Base-by-base conservation (phyloP, 2,888 invertebrate species). In the Catotricha subobsoleta region DNA sequence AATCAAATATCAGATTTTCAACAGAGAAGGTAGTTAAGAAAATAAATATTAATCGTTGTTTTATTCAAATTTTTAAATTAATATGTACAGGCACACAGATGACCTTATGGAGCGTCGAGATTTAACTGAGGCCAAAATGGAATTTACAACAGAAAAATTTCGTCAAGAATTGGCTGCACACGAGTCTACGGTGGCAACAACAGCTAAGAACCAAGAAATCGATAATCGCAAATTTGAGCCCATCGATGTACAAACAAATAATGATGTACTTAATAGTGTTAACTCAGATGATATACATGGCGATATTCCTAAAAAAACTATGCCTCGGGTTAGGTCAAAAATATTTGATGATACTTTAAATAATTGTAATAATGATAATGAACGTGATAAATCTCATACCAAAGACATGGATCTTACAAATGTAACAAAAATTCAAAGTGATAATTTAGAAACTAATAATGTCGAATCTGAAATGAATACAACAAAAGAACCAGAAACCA, bases 1-100 rank as follows among this genome's bases (percentile, higher is more conserved):
- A 78, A 77, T 52, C 73, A 79, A 60, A 68, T 74, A 25, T 79
- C 76, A 25, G 78, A 79, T 54, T 64, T 54, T 51, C 58, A 54
- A 44, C 50, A 56, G 35, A 54, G 63, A 57, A 59, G 62, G 63
- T 62, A 57, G 38, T 28, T 28, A 3, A 38, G 3, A n/a, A 19
- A 16, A 10, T 36, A 8, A 15, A 15, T 36, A 25, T 25, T 36
- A 5, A 15, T 10, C 12, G 7, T 21, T 15, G 23, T 36, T 36
- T 36, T 28, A 23, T 16, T 36, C 15, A 21, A 15, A 15, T 4
- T 21, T 31, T 31, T 3, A 15, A 16, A 9, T 31, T 31, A 16
- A 6, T 16, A 16, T 15, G 23, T 8, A 35, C 56, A 73, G 73
- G 53, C 69, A 74, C 54, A 74, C 74, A 31, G 74, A 74, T 50